These are phyloP conservation scores for Callorhinus ursinus DNA, from an alignment of 2,113 vertebrate species.

Conservation along the genomic window DNA sequence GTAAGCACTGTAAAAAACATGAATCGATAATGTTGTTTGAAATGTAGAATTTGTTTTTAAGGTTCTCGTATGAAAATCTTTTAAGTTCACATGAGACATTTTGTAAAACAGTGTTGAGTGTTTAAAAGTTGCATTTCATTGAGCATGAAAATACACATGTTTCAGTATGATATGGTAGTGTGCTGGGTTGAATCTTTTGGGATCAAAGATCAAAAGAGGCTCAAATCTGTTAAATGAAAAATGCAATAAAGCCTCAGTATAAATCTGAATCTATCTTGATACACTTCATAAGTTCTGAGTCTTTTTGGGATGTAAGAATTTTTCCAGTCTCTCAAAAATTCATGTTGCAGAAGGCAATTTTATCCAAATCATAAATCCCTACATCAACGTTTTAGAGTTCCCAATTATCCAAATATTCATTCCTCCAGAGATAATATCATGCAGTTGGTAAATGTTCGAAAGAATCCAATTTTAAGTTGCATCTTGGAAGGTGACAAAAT, in stretches of 20 bases:
- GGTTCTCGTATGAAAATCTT: neutral
- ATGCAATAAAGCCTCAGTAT: conserved; percentile 45
- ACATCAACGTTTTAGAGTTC: conserved; percentile 77
- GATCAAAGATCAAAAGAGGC: conserved; percentile 52
- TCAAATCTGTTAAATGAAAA: conserved; percentile 65
- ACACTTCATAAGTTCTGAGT: conserved; percentile 66
- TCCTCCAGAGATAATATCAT: conserved; percentile 74
- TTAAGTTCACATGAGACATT: conserved; percentile 34
- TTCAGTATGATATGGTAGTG: conserved; percentile 41
- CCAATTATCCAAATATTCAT: conserved; percentile 83
- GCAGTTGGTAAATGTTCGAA: conserved; percentile 73
- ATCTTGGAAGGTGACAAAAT: conserved; percentile 74
- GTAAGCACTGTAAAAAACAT: neutral
- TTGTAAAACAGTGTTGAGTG: conserved; percentile 30
- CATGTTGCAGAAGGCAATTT: conserved; percentile 80
- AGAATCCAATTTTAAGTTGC: conserved; percentile 72
- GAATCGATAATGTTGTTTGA: neutral
- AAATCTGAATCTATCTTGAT: conserved; percentile 64
- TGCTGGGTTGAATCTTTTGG: conserved; percentile 25
- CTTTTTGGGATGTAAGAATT: conserved; percentile 74
- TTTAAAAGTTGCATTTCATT: conserved; percentile 58
- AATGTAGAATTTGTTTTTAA: conserved; percentile 38
- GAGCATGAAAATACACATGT: conserved; percentile 58
- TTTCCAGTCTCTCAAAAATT: conserved; percentile 74
- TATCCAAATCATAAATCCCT: conserved; percentile 83